Percentiles rank a stretch among this genome's conserved stretches.
phyloP scores from a whole-genome alignment of 2,113 vertebrate genomes.

The Cyrtonyx montezumae region DNA sequence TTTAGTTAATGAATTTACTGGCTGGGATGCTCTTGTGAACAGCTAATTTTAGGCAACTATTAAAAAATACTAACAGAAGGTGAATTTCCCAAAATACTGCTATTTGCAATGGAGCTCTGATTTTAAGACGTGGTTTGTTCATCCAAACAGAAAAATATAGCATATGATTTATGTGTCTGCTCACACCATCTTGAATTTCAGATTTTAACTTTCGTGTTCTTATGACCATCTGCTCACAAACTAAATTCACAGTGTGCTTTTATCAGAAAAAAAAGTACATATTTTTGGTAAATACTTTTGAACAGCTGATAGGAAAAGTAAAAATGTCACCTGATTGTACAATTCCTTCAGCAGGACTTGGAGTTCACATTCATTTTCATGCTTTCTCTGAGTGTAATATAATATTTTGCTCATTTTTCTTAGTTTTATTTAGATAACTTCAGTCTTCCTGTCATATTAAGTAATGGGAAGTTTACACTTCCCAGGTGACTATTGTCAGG shows the following conservation, averaged over 20 bases:
- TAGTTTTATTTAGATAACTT: background rate
- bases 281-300: constrained; percentile 36
- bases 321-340: background rate
- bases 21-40: constrained; percentile 27
- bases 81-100: constrained; percentile 61
- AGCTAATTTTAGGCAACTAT: constrained; percentile 67
- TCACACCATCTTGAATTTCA: constrained; percentile 61
- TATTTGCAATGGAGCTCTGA: constrained; percentile 59
- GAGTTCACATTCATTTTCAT: background rate
- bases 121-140: constrained; percentile 61
- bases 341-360: background rate
- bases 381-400: background rate
- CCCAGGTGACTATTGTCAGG: background rate
- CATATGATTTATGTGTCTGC: constrained; percentile 54
- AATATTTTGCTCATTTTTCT: background rate
- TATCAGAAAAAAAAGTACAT: constrained; percentile 40
- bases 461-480: background rate
- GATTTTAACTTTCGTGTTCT: constrained; percentile 65
- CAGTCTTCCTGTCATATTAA: background rate
- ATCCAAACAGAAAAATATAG: constrained; percentile 55
- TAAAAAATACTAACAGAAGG: constrained; percentile 69
- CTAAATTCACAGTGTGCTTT: constrained; percentile 31
- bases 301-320: background rate
- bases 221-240: constrained; percentile 54
- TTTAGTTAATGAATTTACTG: constrained; percentile 61